A percentile compares a stretch with the other conserved stretches of the same genome.
Evolutionary conservation across 1,140 invertebrate species (phyloP).

Genomic region (Xylocopa sonorina): DNA sequence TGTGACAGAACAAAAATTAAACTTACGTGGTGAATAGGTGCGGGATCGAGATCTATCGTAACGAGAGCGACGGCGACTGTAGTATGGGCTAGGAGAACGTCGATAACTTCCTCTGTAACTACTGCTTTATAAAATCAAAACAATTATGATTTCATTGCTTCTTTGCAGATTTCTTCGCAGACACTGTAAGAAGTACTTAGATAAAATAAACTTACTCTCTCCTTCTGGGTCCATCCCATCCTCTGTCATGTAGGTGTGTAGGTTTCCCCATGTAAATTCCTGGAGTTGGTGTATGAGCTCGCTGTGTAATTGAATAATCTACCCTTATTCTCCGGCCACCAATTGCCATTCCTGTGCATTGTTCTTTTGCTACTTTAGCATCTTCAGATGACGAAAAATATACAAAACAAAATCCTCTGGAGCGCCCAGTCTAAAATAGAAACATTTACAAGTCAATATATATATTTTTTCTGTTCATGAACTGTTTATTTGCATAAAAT

Average conservation of each 20-base stretch:
- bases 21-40: slow-evolving; percentile 94
- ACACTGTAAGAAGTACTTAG: neutral
- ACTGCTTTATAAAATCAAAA: slow-evolving; percentile 52
- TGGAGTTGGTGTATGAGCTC: slow-evolving; percentile 98
- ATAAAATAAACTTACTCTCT: slow-evolving; percentile 82
- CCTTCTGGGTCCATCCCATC: slow-evolving; percentile 75
- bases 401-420: slow-evolving; percentile 98
- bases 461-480: neutral
- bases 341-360: slow-evolving; percentile 96
- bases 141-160: neutral
- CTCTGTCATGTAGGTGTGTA: slow-evolving; percentile 82
- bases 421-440: slow-evolving; percentile 89
- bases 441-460: neutral
- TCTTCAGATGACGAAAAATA: slow-evolving; percentile 95
- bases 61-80: slow-evolving; percentile 82
- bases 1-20: slow-evolving; percentile 54
- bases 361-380: slow-evolving; percentile 96
- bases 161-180: neutral
- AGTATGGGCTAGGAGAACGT: slow-evolving; percentile 86
- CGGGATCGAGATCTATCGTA: slow-evolving; percentile 91
- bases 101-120: slow-evolving; percentile 80
- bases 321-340: slow-evolving; percentile 96
- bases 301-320: slow-evolving; percentile 98
- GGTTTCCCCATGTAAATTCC: slow-evolving; percentile 99
- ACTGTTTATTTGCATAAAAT: neutral